Conservation (phyloP, 2,888 invertebrate species). For the Nymphalis polychloros region DNA sequence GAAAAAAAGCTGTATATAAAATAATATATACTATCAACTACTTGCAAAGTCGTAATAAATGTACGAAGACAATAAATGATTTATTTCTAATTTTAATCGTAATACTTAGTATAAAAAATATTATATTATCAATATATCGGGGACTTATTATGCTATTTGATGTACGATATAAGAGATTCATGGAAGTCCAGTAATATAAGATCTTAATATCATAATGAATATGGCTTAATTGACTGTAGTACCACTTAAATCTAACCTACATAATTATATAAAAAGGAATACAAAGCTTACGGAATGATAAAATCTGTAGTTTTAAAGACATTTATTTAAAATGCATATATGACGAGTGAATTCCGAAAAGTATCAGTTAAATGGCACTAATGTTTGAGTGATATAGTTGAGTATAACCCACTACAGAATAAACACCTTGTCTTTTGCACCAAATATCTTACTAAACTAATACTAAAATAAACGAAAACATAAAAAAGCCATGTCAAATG, state of each 20-base stretch:
- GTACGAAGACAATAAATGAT: constrained; percentile 4
- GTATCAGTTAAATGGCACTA: constrained; percentile 54
- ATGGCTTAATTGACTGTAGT: constrained; percentile 56
- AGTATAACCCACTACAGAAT: constrained; percentile 47
- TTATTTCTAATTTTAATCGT: constrained; percentile 18
- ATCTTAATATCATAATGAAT: constrained; percentile 43
- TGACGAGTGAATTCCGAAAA: constrained; percentile 42
- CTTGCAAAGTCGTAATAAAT: not conserved
- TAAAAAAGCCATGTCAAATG: constrained; percentile 32
- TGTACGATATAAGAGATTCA: constrained; percentile 43
- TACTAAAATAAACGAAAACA: constrained; percentile 28
- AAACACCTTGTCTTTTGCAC: constrained; percentile 50
- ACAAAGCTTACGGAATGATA: constrained; percentile 33
- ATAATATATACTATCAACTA: constrained; percentile 1
- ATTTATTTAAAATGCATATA: constrained; percentile 48
- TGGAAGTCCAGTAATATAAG: constrained; percentile 41
- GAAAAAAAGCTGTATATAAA: constrained; percentile 4
- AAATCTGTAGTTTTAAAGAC: constrained; percentile 22
- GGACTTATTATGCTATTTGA: constrained; percentile 44
- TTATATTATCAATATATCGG: constrained; percentile 41
- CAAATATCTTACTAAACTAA: constrained; percentile 48
- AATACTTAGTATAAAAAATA: constrained; percentile 28
- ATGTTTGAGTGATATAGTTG: constrained; percentile 52
- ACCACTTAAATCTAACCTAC: constrained; percentile 26
- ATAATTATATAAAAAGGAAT: constrained; percentile 19